These are phyloP conservation scores for Tipula unca DNA, from an alignment of 2,888 invertebrate species.

Conservation along the genomic window DNA sequence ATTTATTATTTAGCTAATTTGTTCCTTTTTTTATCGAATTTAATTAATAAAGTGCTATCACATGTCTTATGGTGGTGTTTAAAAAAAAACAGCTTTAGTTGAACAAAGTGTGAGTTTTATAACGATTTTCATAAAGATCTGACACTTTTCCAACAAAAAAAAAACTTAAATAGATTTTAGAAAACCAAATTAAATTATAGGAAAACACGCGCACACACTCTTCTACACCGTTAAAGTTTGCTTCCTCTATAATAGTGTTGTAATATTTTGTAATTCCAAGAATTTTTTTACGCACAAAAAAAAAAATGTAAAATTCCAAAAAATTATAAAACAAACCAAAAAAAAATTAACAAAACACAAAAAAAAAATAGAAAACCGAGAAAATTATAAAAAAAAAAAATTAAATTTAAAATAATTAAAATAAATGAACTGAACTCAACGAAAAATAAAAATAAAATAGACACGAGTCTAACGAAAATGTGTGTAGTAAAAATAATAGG, in stretches of 20 bases:
- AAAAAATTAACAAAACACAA: not conserved
- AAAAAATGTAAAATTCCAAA: not conserved
- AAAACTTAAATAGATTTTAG: not conserved
- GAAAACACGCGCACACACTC: not conserved
- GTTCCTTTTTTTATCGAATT: not conserved
- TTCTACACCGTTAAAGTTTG: not conserved
- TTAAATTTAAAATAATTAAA: constrained; percentile 14
- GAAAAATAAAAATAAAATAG: not conserved
- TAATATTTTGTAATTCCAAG: not conserved
- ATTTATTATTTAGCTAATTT: not conserved
- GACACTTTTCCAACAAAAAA: not conserved
- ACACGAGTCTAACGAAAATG: not conserved
- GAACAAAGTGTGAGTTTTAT: not conserved
- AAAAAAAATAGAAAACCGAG: not conserved
- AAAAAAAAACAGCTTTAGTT: not conserved
- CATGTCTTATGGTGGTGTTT: not conserved
- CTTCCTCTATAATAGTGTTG: not conserved
- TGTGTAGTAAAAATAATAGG: not conserved
- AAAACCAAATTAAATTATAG: not conserved
- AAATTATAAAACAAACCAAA: not conserved
- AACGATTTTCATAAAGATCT: not conserved
- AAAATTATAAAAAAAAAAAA: constrained; percentile 1
- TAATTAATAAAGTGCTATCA: not conserved
- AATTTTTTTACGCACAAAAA: not conserved
- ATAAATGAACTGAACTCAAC: not conserved